Evolutionary conservation across 2,797 vertebrate genomes (phyloP).

Genomic region (Florisuga fusca): DNA sequence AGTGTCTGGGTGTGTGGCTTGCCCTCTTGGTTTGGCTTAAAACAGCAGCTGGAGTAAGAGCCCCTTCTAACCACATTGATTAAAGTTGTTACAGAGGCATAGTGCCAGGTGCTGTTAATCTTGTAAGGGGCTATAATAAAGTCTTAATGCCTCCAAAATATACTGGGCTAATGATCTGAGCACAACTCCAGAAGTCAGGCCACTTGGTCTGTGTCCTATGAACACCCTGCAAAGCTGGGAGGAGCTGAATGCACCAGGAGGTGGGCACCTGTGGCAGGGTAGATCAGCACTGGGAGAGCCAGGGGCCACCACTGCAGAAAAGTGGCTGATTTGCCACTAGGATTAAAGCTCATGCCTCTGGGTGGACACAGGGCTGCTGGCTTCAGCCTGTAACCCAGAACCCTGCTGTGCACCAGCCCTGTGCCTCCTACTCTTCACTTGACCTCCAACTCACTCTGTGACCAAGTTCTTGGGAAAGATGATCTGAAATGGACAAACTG

Average conservation of each 20-base stretch:
- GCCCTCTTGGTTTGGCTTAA: neutral
- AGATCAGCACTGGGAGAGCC: neutral
- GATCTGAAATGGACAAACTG: neutral
- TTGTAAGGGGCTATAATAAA: neutral
- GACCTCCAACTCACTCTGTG: rapidly evolving
- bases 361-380: neutral
- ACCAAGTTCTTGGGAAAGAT: neutral
- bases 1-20: neutral
- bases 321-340: neutral
- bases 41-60: neutral
- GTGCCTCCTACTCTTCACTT: rapidly evolving
- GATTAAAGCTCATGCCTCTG: rapidly evolving
- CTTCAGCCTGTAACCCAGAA: neutral
- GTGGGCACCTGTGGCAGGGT: rapidly evolving
- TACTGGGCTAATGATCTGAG: neutral
- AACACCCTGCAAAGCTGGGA: neutral
- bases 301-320: neutral
- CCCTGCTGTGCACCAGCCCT: neutral
- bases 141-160: neutral
- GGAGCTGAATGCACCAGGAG: neutral
- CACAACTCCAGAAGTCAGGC: neutral
- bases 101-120: neutral
- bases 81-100: neutral
- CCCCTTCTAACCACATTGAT: neutral
- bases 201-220: neutral